A percentile compares a stretch with the other conserved stretches of the same genome.
phyloP scores from a whole-genome alignment of 2,113 vertebrate genomes.

The Channa maculata region DNA sequence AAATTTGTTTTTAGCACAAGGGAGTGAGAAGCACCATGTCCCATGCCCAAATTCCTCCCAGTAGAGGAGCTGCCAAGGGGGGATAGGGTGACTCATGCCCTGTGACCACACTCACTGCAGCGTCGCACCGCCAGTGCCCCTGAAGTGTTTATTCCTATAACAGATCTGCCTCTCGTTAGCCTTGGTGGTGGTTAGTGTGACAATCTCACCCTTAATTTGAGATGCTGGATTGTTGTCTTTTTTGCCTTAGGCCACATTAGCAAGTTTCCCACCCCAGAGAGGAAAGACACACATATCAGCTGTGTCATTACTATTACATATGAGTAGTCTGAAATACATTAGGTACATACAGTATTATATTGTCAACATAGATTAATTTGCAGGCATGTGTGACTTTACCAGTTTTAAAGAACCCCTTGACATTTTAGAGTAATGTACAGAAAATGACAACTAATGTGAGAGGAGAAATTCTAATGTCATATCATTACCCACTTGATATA shows the following conservation, averaged over 20 bases:
- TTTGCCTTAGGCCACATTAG: slow-evolving; percentile 70
- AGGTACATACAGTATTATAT: slow-evolving; percentile 8
- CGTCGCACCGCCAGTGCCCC: slow-evolving; percentile 56
- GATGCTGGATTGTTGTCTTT: slow-evolving; percentile 70
- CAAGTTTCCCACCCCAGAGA: slow-evolving; percentile 65
- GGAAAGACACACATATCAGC: slow-evolving; percentile 52
- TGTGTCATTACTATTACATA: slow-evolving; percentile 41
- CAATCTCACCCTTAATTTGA: slow-evolving; percentile 80
- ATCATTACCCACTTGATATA: slow-evolving; percentile 17
- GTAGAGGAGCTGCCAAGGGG: slow-evolving; percentile 67
- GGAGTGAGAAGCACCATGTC: slow-evolving; percentile 70
- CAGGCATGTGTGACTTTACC: neutral
- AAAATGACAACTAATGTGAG: slow-evolving; percentile 1
- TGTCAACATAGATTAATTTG: neutral
- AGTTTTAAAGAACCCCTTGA: neutral
- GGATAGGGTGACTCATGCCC: slow-evolving; percentile 76
- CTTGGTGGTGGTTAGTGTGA: slow-evolving; percentile 70
- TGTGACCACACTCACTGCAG: slow-evolving; percentile 75
- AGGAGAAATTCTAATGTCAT: slow-evolving; percentile 14
- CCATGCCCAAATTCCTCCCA: slow-evolving; percentile 76
- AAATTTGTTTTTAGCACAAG: slow-evolving; percentile 80
- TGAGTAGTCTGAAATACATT: slow-evolving; percentile 28
- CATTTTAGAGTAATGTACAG: slow-evolving; percentile 14
- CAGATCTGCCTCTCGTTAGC: slow-evolving; percentile 79
- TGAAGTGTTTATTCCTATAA: slow-evolving; percentile 78